These are phyloP conservation scores for Otus scops DNA, from an alignment of 2,797 vertebrate genomes.

Conservation along the genomic window DNA sequence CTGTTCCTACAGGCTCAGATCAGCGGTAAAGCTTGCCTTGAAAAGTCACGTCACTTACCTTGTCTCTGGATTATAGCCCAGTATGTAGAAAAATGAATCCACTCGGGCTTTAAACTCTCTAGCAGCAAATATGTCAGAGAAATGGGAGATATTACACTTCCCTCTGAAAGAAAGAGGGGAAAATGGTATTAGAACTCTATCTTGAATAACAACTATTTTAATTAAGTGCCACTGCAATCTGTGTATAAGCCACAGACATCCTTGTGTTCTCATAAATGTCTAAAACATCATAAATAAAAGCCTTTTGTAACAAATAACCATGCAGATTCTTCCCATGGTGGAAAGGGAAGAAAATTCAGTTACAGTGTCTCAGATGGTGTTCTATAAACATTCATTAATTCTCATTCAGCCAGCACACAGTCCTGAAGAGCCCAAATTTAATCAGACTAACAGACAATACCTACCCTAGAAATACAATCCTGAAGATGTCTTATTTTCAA, in stretches of 20 bases:
- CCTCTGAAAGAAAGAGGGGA: slow-evolving; percentile 81
- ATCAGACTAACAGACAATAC: not conserved
- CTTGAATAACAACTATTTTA: not conserved
- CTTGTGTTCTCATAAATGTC: not conserved
- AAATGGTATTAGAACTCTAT: not conserved
- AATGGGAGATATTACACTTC: slow-evolving; percentile 99
- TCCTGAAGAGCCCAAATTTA: not conserved
- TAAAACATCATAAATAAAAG: not conserved
- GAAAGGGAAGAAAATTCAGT: not conserved
- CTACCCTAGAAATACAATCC: not conserved
- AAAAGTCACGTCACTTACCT: slow-evolving; percentile 82
- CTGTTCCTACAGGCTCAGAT: not conserved
- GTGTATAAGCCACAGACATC: not conserved
- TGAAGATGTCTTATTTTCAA: not conserved
- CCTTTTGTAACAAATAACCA: not conserved
- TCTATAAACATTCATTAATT: not conserved
- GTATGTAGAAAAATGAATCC: slow-evolving; percentile 99
- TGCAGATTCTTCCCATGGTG: not conserved
- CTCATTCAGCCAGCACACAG: not conserved
- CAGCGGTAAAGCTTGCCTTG: not conserved
- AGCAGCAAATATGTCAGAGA: slow-evolving; percentile 99
- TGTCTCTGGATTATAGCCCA: slow-evolving; percentile 99
- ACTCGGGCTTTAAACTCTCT: slow-evolving; percentile 97
- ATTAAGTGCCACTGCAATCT: slow-evolving; percentile 7
- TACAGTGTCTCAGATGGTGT: not conserved